Evolutionary conservation across 2,888 invertebrate species (phyloP), one percentile per base, ranked within the genome.

Genomic region (Melieria crassipennis): DNA sequence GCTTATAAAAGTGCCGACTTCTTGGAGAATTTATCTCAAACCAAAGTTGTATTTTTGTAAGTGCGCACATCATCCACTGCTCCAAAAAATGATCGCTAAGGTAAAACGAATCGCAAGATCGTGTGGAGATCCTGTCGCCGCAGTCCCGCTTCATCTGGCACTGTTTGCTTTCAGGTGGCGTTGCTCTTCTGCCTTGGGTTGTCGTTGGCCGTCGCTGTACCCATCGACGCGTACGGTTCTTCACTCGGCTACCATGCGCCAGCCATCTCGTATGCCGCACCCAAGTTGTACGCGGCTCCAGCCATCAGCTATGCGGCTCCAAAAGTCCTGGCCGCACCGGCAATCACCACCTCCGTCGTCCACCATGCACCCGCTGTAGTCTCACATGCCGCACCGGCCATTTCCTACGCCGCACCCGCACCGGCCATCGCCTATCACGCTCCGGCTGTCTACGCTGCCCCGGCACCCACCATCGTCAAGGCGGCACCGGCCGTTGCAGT

Each of bases 1-100:
- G 77, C 75, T 78, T 86, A 86, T 86, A 86, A 85, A 86, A 86
- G 84, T 84, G 79, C 81, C 83, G 79, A 80, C 79, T 79, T 77
- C 77, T 81, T 77, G 76, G 77, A 76, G 79, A 81, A 81, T 80
- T 78, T 81, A 84, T 83, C 84, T 86, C 86, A 86, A 84, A 87
- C 74, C 81, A 80, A 79, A 85, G 80, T 79, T 81, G 85, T 82
- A 83, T 82, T 84, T 82, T 83, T 80, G 82, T 78, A 79, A 82
- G 86, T 80, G 80, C 82, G 81, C 85, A 83, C 68, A 70, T 72
- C 65, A 72, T 69, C 56, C 65, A 69, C 43, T 68, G 56, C 72
- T 30, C 42, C 65, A 72, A 76, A 78, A 75, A 72, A 86, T 86
- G 86, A 80, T 87, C 78, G 77, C 80, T 76, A 82, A 86, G 85